Conservation (phyloP, 92 coral and sea anemone species). For the Phenganax stokvisi region DNA sequence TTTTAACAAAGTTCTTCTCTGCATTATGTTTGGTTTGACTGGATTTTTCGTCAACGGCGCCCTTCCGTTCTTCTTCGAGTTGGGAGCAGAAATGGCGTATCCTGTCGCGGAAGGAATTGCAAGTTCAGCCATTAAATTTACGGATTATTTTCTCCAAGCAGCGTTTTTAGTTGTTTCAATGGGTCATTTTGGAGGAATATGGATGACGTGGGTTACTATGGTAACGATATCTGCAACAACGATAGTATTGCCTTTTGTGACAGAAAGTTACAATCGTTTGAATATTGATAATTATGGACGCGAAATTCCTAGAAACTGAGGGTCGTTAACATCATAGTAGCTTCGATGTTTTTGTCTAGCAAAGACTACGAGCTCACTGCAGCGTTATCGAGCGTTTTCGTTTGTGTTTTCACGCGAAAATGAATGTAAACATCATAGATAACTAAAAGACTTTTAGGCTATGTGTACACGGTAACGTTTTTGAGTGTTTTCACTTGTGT, state of each 20-base stretch:
- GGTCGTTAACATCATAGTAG: too few species aligned
- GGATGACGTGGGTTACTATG: conserved; percentile 97
- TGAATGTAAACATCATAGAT: too few species aligned
- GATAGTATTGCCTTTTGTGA: conserved; percentile 64
- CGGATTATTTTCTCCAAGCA: conserved; percentile 74
- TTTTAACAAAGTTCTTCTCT: conserved; percentile 13
- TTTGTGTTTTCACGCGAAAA: too few species aligned
- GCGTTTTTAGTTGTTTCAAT: conserved; percentile 80
- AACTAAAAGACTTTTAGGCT: too few species aligned
- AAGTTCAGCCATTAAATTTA: conserved; percentile 72
- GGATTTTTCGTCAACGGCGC: conserved; percentile 68
- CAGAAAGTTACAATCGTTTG: conserved; percentile 63
- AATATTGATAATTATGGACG: conserved; percentile 52
- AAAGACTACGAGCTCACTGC: too few species aligned
- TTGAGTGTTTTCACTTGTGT: too few species aligned
- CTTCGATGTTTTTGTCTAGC: too few species aligned
- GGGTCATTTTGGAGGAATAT: conserved; percentile 84
- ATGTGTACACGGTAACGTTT: too few species aligned
- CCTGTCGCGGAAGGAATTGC: conserved; percentile 98
- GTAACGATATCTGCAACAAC: conserved; percentile 67
- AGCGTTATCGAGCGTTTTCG: too few species aligned
- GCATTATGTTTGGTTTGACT: conserved; percentile 24
- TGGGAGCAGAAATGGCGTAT: conserved; percentile 88
- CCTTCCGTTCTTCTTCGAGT: conserved; percentile 72
- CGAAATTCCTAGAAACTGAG: too few species aligned